phyloP scores from a whole-genome alignment of 2,797 vertebrate species.

The Perodicticus potto region DNA sequence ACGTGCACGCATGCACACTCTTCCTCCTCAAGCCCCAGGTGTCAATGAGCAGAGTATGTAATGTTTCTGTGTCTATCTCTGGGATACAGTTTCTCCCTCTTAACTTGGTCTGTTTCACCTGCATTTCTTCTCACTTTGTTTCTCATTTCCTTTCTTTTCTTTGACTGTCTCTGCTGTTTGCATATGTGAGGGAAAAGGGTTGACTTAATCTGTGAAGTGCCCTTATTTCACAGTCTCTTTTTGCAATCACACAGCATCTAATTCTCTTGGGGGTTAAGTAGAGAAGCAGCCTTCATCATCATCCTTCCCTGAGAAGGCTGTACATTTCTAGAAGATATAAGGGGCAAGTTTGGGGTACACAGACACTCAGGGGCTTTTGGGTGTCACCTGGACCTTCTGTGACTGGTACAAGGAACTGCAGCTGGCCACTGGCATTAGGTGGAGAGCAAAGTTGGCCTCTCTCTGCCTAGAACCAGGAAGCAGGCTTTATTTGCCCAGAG shows the following conservation, averaged over 20 bases:
- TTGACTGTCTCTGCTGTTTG: slow-evolving; percentile 58
- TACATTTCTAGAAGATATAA: neutral
- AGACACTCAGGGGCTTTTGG: neutral
- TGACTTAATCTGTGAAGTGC: neutral
- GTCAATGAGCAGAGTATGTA: neutral
- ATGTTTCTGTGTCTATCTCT: slow-evolving; percentile 39
- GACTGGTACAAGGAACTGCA: neutral
- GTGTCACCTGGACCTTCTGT: neutral
- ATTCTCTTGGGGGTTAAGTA: neutral
- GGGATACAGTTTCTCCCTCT: neutral
- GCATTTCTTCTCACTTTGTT: slow-evolving; percentile 25
- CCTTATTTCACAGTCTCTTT: neutral
- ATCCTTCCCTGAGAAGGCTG: neutral
- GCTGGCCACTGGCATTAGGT: slow-evolving; percentile 47
- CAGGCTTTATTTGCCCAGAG: slow-evolving; percentile 67
- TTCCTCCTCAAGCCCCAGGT: neutral
- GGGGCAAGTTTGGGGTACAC: neutral
- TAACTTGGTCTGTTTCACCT: neutral
- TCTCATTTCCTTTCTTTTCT: slow-evolving; percentile 53
- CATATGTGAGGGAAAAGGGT: neutral
- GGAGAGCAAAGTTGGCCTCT: slow-evolving; percentile 40
- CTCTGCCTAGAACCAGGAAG: slow-evolving; percentile 70
- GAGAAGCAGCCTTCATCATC: neutral
- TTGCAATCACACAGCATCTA: neutral
- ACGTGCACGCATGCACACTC: no score